Evolutionary conservation across 2,888 invertebrate species (phyloP).

Genomic region (Xestia sexstrigata): DNA sequence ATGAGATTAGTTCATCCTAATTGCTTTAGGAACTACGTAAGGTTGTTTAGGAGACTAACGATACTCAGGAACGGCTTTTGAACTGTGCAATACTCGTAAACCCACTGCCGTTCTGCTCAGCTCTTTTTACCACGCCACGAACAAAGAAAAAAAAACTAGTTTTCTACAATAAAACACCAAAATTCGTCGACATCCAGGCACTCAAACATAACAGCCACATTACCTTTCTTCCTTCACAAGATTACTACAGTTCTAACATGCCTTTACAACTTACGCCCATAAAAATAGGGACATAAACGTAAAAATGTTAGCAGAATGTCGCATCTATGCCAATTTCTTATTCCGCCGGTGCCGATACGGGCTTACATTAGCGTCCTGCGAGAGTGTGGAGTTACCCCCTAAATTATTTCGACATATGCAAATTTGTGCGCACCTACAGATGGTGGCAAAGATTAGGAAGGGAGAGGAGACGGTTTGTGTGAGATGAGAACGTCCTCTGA

Average conservation of each 20-base stretch:
- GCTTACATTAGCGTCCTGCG: constrained; percentile 83
- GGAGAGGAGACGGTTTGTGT: constrained; percentile 38
- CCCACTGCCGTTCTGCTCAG: neutral
- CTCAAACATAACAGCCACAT: constrained; percentile 30
- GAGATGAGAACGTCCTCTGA: constrained; percentile 6
- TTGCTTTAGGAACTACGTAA: neutral
- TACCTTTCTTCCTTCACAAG: constrained; percentile 42
- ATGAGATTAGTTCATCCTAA: neutral
- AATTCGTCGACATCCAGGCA: constrained; percentile 10
- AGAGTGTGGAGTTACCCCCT: constrained; percentile 86
- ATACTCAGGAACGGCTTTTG: neutral
- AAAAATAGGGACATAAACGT: constrained; percentile 65
- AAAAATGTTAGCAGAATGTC: constrained; percentile 65
- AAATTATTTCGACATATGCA: constrained; percentile 91
- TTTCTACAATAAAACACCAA: constrained; percentile 9
- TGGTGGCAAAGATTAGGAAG: constrained; percentile 54
- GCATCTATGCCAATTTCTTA: constrained; percentile 76
- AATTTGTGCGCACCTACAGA: constrained; percentile 89
- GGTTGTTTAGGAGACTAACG: neutral
- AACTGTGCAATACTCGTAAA: neutral
- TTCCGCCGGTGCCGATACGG: constrained; percentile 78
- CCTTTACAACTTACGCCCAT: constrained; percentile 61
- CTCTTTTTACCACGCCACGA: neutral
- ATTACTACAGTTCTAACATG: constrained; percentile 56
- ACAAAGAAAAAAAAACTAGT: neutral